Evolutionary conservation across 2,888 invertebrate genomes (phyloP), one percentile per base, ranked within the genome.

Genomic region (Drosophila multiciliata): DNA sequence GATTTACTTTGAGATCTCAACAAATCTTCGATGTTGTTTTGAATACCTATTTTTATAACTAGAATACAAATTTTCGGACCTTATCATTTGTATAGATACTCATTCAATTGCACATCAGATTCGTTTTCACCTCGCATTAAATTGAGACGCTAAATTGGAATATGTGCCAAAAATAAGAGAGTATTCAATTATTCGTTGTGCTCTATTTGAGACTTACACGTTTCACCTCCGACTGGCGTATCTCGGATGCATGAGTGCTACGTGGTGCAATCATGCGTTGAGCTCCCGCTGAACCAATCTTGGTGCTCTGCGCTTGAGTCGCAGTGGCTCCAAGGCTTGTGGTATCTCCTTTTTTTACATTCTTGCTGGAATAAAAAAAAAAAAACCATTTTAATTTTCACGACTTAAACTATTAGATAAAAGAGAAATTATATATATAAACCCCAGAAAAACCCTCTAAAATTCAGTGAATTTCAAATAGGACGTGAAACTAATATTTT

Each of bases 201-300:
- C 11, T 33, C n/a, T 17, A 5, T 0, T 12, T 12, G 2, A 9
- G 58, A 75, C 88, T 83, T 83, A 91, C 91, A 75, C 89, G 87
- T 66, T 91, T 91, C n/a, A 87, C 91, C 67, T 91, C 91, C 12
- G 81, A 70, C 61, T 91, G 90, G 0, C 90, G 89, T 75, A 90
- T 82, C 26, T 82, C 68, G 6, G 91, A 91, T 15, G 79, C 79
- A 7, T 78, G 77, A 6, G 82, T 82, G 72, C 79, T 78, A 6
- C 90, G 85, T 20, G 86, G 90, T 2, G 48, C 38, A 42, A 79
- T 42, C 3, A 65, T 33, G 53, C 76, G 58, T 8, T 64, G 61
- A 29, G 35, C 17, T 11, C 40, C 63, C 33, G 29, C 4, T 15
- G 64, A 2, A 20, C 38, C 52, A 2, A 62, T 66, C 26, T 82